phyloP scores from a whole-genome alignment of 2,113 vertebrate species.

The Rynchops niger region DNA sequence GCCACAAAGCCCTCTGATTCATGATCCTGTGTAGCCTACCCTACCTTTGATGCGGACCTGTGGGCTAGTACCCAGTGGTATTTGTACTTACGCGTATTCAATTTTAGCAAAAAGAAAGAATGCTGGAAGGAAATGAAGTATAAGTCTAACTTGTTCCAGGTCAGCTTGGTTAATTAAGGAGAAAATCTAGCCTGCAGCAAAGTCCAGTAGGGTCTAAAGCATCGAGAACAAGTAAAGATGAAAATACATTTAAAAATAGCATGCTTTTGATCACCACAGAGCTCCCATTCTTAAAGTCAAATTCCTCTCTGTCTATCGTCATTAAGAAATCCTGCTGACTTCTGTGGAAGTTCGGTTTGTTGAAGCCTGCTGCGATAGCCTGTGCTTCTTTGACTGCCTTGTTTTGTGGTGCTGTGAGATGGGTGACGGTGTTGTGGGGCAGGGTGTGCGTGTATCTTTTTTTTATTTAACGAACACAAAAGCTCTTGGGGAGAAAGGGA shows the following conservation, averaged over 20 bases:
- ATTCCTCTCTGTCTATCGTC: neutral
- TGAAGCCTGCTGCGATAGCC: neutral
- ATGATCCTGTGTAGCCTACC: neutral
- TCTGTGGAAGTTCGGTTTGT: neutral
- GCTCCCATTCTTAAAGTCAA: neutral
- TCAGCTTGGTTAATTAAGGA: conserved; percentile 39
- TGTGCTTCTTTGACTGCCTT: fast-evolving
- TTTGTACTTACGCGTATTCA: neutral
- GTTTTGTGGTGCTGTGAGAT: neutral
- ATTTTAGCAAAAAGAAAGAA: neutral
- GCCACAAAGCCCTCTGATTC: neutral
- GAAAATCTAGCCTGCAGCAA: neutral
- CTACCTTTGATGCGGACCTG: neutral
- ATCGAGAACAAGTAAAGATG: neutral
- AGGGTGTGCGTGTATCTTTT: fast-evolving
- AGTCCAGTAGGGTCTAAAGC: neutral
- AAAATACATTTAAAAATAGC: neutral
- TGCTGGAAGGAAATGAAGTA: neutral
- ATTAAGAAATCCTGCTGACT: neutral
- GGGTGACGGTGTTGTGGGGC: neutral
- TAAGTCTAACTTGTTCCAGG: neutral
- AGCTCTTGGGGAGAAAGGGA: neutral
- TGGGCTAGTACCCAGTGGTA: neutral
- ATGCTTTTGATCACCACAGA: neutral
- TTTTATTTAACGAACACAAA: no score